These are phyloP conservation scores for Trissoscelio sp. DNA, from an alignment of 2,888 invertebrate species.

Conservation along the genomic window DNA sequence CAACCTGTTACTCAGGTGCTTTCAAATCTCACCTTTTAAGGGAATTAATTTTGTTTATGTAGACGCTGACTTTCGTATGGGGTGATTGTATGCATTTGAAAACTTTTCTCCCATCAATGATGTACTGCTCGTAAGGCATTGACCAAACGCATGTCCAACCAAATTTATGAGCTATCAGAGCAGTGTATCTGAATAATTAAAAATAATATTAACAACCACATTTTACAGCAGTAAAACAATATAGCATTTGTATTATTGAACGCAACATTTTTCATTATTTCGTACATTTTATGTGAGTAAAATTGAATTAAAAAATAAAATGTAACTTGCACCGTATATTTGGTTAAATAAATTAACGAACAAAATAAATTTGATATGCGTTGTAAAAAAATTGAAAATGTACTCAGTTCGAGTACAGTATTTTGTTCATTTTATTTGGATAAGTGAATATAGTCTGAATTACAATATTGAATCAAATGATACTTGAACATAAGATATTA, in stretches of 20 bases:
- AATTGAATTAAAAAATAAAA: background rate
- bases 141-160: conserved; percentile 74
- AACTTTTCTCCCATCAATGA: conserved; percentile 69
- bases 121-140: conserved; percentile 73
- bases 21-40: conserved; percentile 26
- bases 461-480: too few species aligned
- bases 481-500: too few species aligned
- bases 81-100: conserved; percentile 75
- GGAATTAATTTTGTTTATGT: conserved; percentile 57
- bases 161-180: conserved; percentile 72
- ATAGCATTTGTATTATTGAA: background rate
- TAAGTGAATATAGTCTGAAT: too few species aligned
- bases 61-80: conserved; percentile 74
- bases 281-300: background rate
- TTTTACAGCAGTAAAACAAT: background rate
- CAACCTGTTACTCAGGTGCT: conserved; percentile 3
- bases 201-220: background rate
- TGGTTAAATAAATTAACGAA: background rate
- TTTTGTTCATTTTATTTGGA: too few species aligned
- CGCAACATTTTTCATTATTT: background rate
- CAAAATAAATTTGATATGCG: background rate
- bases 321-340: background rate
- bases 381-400: background rate
- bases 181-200: conserved; percentile 71
- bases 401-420: too few species aligned